These are phyloP conservation scores for Stylophora pistillata DNA, from an alignment of 64 coral and sea anemone genomes.

Conservation along the genomic window DNA sequence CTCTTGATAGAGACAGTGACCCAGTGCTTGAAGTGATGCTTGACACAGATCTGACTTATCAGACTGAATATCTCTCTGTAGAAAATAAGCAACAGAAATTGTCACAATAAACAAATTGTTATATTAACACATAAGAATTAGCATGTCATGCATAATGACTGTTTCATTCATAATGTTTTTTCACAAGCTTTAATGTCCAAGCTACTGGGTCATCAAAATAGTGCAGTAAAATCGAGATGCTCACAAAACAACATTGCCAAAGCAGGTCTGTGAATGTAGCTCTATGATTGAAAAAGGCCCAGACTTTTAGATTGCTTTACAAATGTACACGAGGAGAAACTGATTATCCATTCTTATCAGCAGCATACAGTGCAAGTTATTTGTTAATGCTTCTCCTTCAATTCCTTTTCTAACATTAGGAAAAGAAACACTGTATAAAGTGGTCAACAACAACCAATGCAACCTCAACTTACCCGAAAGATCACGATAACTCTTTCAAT, in stretches of 20 bases:
- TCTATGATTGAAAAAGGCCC: no score
- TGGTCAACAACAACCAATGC: not conserved
- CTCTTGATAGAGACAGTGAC: conserved; percentile 91
- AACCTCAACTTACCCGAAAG: conserved; percentile 72
- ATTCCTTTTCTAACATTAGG: not conserved
- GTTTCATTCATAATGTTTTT: not conserved
- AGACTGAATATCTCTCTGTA: conserved; percentile 68
- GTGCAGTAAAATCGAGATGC: no score
- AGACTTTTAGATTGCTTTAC: no score
- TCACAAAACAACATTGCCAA: no score
- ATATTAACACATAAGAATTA: not conserved
- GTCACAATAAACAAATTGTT: not conserved
- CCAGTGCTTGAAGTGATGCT: conserved; percentile 91
- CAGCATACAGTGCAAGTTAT: no score
- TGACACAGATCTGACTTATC: conserved; percentile 77
- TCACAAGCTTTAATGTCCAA: no score
- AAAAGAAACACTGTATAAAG: not conserved
- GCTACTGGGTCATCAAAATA: no score
- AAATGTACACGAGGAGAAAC: no score
- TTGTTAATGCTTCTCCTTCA: no score
- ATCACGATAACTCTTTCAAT: conserved; percentile 55
- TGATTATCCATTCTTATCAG: no score
- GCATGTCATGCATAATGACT: not conserved
- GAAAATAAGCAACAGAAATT: not conserved
- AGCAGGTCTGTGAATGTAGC: no score